Evolutionary conservation across 2,797 vertebrate genomes (phyloP).

Genomic region (Nannoperca obscura): DNA sequence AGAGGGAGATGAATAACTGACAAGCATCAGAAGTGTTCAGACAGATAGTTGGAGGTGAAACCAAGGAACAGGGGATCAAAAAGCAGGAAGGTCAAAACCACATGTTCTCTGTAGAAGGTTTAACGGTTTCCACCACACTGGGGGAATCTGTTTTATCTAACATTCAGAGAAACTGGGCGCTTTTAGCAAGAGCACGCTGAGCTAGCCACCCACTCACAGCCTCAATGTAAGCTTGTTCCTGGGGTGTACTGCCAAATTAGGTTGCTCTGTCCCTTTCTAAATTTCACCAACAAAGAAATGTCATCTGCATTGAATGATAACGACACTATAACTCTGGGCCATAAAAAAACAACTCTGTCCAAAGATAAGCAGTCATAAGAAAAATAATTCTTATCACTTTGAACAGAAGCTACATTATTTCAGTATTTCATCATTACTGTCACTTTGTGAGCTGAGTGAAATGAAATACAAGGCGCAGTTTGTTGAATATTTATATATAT

Average conservation of each 20-base stretch:
- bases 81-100: constrained; percentile 54
- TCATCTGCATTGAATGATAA: constrained; percentile 67
- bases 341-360: constrained; percentile 60
- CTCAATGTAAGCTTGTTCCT: constrained; percentile 53
- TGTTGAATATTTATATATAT: constrained; percentile 58
- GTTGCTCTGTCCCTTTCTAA: constrained; percentile 46
- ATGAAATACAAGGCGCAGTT: constrained; percentile 53
- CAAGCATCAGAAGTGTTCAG: constrained; percentile 27
- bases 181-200: constrained; percentile 52
- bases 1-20: constrained; percentile 45
- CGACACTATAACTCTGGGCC: constrained; percentile 45
- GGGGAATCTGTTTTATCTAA: constrained; percentile 53
- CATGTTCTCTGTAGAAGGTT: constrained; percentile 22
- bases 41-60: constrained; percentile 16
- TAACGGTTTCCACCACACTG: constrained; percentile 22
- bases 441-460: constrained; percentile 47
- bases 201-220: constrained; percentile 59
- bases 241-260: constrained; percentile 57
- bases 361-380: constrained; percentile 58
- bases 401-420: constrained; percentile 64
- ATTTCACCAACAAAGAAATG: constrained; percentile 54
- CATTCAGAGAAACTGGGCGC: constrained; percentile 13
- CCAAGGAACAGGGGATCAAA: constrained; percentile 39
- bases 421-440: constrained; percentile 68
- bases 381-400: constrained; percentile 66